These are phyloP conservation scores for Ictalurus furcatus DNA, from an alignment of 2,113 vertebrate genomes.

Conservation along the genomic window DNA sequence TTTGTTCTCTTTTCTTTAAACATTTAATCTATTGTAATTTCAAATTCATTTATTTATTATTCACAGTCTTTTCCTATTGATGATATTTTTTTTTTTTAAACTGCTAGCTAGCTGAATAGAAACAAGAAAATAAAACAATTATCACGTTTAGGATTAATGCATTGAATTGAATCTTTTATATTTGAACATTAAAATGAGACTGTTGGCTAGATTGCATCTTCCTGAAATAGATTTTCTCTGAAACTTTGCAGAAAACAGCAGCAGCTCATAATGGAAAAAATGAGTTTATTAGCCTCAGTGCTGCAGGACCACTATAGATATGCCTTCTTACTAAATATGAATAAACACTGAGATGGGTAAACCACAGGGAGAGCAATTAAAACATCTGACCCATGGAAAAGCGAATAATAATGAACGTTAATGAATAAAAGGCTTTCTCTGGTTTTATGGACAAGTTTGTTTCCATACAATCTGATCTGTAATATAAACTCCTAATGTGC, in stretches of 20 bases:
- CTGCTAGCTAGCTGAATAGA: background rate
- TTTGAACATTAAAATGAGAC: background rate
- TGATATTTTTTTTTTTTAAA: too few species aligned
- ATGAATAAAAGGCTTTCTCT: constrained; percentile 2
- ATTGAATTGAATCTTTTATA: background rate
- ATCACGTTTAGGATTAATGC: background rate
- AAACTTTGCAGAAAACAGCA: background rate
- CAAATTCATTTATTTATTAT: too few species aligned
- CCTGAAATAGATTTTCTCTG: background rate
- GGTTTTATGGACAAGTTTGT: background rate
- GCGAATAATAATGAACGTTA: background rate
- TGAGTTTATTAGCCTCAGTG: background rate
- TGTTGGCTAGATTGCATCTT: background rate
- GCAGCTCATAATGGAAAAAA: background rate
- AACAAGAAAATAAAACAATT: background rate
- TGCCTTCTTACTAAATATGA: background rate
- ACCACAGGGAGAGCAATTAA: background rate
- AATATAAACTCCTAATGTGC: too few species aligned
- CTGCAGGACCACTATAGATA: background rate
- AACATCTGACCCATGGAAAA: background rate
- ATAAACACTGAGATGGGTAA: background rate
- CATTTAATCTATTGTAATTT: too few species aligned
- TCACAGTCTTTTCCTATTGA: too few species aligned
- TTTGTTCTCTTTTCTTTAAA: too few species aligned
- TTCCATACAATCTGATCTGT: background rate